Evolutionary conservation across 2,113 vertebrate genomes (phyloP).

Genomic region (Forbesichthys agassizii): DNA sequence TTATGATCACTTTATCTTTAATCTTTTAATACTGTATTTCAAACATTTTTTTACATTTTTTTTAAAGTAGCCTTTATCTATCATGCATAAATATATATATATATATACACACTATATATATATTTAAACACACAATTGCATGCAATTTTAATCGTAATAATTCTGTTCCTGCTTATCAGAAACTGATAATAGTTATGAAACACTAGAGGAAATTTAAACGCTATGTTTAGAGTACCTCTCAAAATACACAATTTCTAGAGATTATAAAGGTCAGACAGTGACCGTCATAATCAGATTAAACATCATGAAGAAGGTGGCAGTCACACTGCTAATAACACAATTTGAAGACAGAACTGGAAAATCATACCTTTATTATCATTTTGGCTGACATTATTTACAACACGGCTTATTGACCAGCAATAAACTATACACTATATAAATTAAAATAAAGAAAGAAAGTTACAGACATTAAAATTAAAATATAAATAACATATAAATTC

Average conservation of each 20-base stretch:
- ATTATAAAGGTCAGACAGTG: too few species aligned
- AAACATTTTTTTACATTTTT: too few species aligned
- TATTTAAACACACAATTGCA: too few species aligned
- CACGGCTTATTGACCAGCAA: slow-evolving; percentile 59
- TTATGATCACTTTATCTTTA: too few species aligned
- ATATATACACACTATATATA: too few species aligned
- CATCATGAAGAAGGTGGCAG: too few species aligned
- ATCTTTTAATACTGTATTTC: too few species aligned
- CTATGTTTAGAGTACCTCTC: background rate
- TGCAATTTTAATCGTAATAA: too few species aligned
- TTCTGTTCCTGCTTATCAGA: background rate
- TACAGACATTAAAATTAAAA: slow-evolving; percentile 2
- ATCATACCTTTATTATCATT: background rate
- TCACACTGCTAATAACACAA: background rate
- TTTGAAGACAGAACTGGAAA: background rate
- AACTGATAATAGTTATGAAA: background rate
- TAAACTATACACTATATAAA: slow-evolving; percentile 38
- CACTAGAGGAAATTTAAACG: background rate
- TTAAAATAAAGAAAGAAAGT: background rate
- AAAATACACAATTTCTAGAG: background rate
- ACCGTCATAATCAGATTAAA: too few species aligned
- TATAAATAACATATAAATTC: slow-evolving; percentile 48
- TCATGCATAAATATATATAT: too few species aligned
- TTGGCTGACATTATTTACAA: slow-evolving; percentile 4
- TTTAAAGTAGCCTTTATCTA: too few species aligned